Percentiles rank a stretch among this genome's conserved stretches.
These are phyloP conservation scores for Zygaena filipendulae DNA, from an alignment of 2,888 invertebrate genomes.

Conservation along the genomic window DNA sequence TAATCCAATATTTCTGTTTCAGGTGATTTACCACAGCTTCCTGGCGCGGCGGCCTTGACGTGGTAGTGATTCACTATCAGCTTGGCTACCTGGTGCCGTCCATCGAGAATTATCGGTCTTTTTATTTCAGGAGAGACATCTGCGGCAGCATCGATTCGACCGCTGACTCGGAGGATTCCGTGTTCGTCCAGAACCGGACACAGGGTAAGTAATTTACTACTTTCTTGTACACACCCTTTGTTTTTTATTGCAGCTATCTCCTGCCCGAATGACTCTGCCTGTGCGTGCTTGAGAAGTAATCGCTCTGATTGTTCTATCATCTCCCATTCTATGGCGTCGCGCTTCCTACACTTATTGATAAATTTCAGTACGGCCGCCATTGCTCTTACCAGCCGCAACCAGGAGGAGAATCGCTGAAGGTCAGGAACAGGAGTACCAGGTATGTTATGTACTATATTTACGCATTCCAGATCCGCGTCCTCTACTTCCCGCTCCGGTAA, in stretches of 20 bases:
- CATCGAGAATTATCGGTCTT: conserved; percentile 15
- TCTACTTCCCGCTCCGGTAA: too few species aligned
- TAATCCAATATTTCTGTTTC: conserved; percentile 12
- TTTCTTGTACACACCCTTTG: not conserved
- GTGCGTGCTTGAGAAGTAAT: conserved; percentile 5
- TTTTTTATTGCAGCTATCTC: conserved; percentile 4
- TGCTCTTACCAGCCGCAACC: conserved; percentile 6
- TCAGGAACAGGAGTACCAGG: conserved; percentile 6
- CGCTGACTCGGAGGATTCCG: conserved; percentile 11
- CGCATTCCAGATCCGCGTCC: too few species aligned
- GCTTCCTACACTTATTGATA: conserved; percentile 1
- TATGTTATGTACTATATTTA: too few species aligned
- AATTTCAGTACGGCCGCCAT: conserved; percentile 5
- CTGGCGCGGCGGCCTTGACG: conserved; percentile 8
- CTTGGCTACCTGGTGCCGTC: conserved; percentile 6
- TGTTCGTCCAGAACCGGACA: conserved; percentile 12
- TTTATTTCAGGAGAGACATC: conserved; percentile 10
- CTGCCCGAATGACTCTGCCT: conserved; percentile 5
- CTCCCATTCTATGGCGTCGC: not conserved
- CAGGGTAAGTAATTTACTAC: conserved; percentile 14
- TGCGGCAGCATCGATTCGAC: conserved; percentile 11
- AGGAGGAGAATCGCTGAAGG: conserved; percentile 10
- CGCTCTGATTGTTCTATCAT: conserved; percentile 4
- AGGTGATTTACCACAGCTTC: conserved; percentile 12
- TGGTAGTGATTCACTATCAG: conserved; percentile 12